Evolutionary conservation across 2,113 vertebrate species (phyloP), one percentile per base, ranked within the genome.

Genomic region (Channa maculata): DNA sequence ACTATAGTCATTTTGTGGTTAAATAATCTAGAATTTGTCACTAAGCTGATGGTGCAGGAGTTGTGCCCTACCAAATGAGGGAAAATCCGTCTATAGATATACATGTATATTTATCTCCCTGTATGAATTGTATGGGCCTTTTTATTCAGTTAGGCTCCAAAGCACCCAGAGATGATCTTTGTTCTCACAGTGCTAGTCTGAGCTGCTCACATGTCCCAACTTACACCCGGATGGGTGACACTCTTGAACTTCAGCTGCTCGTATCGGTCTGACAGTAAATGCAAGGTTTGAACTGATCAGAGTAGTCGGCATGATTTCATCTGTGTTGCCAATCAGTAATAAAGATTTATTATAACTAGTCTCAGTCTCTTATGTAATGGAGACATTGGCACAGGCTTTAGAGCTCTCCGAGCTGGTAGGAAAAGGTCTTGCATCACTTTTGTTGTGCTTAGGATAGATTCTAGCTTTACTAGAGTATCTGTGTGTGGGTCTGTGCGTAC

Each of bases 171-270:
- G 58, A 13, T 53, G 34, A 49, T 39, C 58, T 76, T 59, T 51
- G 71, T 86, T 87, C 78, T 41, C 73, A 69, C 61, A 70, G 77
- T 60, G 60, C 66, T 51, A n/a, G 55, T 46, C 51, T 75, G 67
- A 88, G 80, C 70, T n/a, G 52, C 79, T 93, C 92, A 93, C 89
- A 92, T 86, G 89, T 73, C 51, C 43, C 68, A 67, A 89, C 89
- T 93, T 91, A 91, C 67, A 63, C 65, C 75, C 60, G 63, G 63
- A 75, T 74, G 55, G 77, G 52, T 38, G 60, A 55, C 15, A 39
- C 48, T 55, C 63, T 15, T 66, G 70, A 71, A 63, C 46, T 73
- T 43, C 65, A 44, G 65, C 59, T 63, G 43, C 57, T 62, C 63
- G 49, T 37, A 80, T 61, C 55, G 4, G 63, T 45, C 49, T 64